Evolutionary conservation across 2,797 vertebrate species (phyloP).

Genomic region (Podarcis lilfordi): DNA sequence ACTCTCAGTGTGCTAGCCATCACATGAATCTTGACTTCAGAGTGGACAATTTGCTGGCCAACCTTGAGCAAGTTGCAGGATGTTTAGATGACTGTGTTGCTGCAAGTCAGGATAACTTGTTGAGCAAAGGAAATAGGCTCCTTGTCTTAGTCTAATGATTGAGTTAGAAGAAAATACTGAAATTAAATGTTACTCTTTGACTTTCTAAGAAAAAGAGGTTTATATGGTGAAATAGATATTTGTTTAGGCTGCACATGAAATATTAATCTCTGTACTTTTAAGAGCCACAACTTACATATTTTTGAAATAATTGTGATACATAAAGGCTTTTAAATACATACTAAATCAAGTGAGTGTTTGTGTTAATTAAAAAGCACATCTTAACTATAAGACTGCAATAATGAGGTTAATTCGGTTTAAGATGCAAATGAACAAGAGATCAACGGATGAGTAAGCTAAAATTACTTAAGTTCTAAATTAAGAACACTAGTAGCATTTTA

Average conservation of each 20-base stretch:
- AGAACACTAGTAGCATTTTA: conserved; percentile 7
- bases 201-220: too few relatives aligned
- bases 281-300: too few relatives aligned
- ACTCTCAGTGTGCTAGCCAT: neutral
- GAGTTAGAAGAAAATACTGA: neutral
- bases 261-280: neutral
- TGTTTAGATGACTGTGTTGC: neutral
- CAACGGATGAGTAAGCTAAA: conserved; percentile 12
- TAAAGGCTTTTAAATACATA: too few relatives aligned
- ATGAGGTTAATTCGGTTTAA: conserved; percentile 16
- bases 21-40: neutral
- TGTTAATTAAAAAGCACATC: neutral
- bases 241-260: neutral
- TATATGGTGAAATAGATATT: neutral
- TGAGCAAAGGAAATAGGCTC: neutral
- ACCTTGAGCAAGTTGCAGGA: neutral
- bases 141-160: neutral
- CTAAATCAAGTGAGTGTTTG: neutral
- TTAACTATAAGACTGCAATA: neutral
- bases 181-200: neutral
- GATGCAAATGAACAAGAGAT: neutral
- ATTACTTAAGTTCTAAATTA: conserved; percentile 10
- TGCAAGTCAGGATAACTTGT: neutral
- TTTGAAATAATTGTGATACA: too few relatives aligned
- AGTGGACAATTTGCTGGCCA: neutral